phyloP scores from a whole-genome alignment of 2,113 vertebrate species.

The Phainopepla nitens region DNA sequence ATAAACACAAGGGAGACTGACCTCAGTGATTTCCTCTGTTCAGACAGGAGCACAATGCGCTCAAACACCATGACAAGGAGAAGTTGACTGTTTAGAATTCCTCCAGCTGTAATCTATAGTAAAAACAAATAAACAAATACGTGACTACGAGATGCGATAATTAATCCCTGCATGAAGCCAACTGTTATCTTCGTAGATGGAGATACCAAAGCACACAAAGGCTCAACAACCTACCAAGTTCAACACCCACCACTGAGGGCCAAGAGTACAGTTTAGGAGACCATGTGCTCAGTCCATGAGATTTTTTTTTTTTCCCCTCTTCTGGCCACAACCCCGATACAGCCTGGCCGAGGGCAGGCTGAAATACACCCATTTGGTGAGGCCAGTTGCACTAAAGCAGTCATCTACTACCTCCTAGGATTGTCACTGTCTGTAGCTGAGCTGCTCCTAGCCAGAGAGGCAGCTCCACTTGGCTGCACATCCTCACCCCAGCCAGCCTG shows the following conservation, averaged over 20 bases:
- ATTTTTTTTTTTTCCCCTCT: background rate
- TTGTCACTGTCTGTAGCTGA: background rate
- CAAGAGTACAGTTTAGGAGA: background rate
- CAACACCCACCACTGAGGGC: background rate
- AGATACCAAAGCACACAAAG: slow-evolving; percentile 24
- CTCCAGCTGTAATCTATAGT: slow-evolving; percentile 47
- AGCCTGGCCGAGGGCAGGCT: background rate
- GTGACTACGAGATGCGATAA: background rate
- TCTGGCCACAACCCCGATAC: background rate
- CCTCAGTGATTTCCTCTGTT: slow-evolving; percentile 54
- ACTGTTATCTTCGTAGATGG: slow-evolving; percentile 12
- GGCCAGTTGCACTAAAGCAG: background rate
- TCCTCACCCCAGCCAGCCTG: background rate
- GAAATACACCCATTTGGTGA: background rate
- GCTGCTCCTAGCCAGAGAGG: background rate
- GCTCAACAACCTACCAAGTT: background rate
- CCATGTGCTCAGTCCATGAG: background rate
- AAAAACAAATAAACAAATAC: slow-evolving; percentile 61
- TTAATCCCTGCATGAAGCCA: slow-evolving; percentile 21
- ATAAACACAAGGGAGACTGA: slow-evolving; percentile 51
- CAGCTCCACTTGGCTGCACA: background rate
- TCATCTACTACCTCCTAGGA: background rate
- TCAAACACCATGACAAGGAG: slow-evolving; percentile 13
- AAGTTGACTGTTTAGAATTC: slow-evolving; percentile 49
- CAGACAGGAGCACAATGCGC: slow-evolving; percentile 15